Conservation (phyloP, 2,888 invertebrate genomes). For the Mesochorus sp. region DNA sequence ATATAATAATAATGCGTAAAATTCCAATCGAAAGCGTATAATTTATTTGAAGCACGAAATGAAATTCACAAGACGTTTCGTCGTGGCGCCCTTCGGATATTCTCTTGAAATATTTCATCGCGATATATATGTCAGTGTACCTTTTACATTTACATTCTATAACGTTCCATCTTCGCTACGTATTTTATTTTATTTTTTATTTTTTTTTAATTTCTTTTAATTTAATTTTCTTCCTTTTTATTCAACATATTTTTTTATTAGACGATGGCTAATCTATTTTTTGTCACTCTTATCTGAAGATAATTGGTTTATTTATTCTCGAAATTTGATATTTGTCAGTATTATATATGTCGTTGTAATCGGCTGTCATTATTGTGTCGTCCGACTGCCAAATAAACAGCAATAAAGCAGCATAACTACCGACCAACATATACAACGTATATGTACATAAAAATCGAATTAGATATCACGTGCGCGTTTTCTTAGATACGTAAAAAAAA, state of each 20-base stretch:
- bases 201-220: background rate
- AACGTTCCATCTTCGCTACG: constrained; percentile 49
- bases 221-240: too few relatives aligned
- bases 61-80: constrained; percentile 8
- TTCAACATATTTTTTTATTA: constrained; percentile 1
- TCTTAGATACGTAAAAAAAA: constrained; percentile 36
- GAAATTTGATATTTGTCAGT: constrained; percentile 29
- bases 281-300: constrained; percentile 29
- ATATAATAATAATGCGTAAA: too few relatives aligned
- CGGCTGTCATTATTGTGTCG: constrained; percentile 47
- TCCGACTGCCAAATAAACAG: constrained; percentile 28
- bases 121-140: constrained; percentile 53
- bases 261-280: constrained; percentile 43
- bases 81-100: constrained; percentile 58
- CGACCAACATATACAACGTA: constrained; percentile 34
- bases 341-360: constrained; percentile 46
- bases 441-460: constrained; percentile 54
- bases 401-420: constrained; percentile 56
- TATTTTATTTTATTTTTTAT: constrained; percentile 2
- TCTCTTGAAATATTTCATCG: constrained; percentile 47
- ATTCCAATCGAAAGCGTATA: background rate
- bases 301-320: constrained; percentile 40
- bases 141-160: constrained; percentile 54
- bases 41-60: background rate
- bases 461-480: constrained; percentile 51